A percentile compares a stretch with the other conserved stretches of the same genome.
phyloP scores from a whole-genome alignment of 1,140 invertebrate species.

The Gerris buenoi region DNA sequence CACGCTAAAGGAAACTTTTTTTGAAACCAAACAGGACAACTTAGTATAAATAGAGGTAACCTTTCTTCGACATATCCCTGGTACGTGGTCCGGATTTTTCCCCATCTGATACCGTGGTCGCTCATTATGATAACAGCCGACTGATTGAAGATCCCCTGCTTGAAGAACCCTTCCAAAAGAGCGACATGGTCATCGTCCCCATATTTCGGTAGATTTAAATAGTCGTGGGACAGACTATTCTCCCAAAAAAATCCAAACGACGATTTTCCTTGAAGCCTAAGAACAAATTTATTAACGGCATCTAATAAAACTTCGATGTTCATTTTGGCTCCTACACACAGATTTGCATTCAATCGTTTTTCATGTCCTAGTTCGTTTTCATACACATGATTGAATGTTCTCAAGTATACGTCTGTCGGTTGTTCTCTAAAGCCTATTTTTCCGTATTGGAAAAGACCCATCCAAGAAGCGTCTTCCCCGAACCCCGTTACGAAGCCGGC shows the following conservation, averaged over 20 bases:
- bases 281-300: constrained; percentile 20
- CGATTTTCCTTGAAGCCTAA: constrained; percentile 11
- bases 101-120: constrained; percentile 56
- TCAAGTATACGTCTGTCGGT: constrained; percentile 42
- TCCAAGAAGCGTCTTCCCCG: constrained; percentile 38
- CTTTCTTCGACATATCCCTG: constrained; percentile 49
- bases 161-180: constrained; percentile 25
- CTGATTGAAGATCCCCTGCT: constrained; percentile 28
- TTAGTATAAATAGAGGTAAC: constrained; percentile 46
- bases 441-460: constrained; percentile 40
- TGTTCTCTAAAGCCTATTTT: constrained; percentile 36
- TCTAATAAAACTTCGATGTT: constrained; percentile 23
- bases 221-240: constrained; percentile 36
- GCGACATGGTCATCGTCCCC: constrained; percentile 30
- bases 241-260: constrained; percentile 38
- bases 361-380: constrained; percentile 35
- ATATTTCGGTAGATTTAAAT: constrained; percentile 31
- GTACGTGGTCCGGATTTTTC: constrained; percentile 43
- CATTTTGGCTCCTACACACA: constrained; percentile 36
- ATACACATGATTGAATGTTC: constrained; percentile 33
- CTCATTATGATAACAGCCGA: constrained; percentile 48
- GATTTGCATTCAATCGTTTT: constrained; percentile 33
- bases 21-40: constrained; percentile 42
- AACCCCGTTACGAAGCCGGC: constrained; percentile 38
- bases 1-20: constrained; percentile 33